Evolutionary conservation across 2,797 vertebrate species (phyloP), one percentile per base, ranked within the genome.

Genomic region (Rhincodon typus): DNA sequence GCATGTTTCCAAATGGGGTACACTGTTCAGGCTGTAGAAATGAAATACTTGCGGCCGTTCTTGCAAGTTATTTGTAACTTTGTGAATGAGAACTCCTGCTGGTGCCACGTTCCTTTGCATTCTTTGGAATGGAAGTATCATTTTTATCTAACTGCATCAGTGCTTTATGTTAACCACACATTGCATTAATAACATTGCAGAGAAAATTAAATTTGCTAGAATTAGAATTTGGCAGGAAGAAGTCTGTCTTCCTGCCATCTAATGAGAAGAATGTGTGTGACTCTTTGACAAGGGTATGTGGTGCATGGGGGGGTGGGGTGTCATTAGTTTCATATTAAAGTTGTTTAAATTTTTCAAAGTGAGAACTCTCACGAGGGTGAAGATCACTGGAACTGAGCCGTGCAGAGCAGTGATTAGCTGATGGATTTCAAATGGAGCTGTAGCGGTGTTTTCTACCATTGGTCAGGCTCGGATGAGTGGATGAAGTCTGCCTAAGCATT

Each of bases 111-210:
- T 93, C 42, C 34, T 77, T 53, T n/a, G 17, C 67, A 77, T 50
- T 77, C 46, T 74, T 77, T 95, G 94, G 94, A 95, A 95, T 50
- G 46, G 46, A 95, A 94, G 2, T 53, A 15, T 95, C 70, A 21
- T 95, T 77, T 57, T 53, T 95, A 19, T 50, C 69, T 77, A 34
- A 74, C 42, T 53, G 69, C 46, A 46, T 95, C 94, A 74, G 70
- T 95, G 69, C 46, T 95, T 95, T 57, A 74, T 53, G 46, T 19
- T 72, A n/a, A 72, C 94, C 70, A 23, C 94, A 95, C 53, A 53
- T 95, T 95, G 67, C 70, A 95, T 53, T 95, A 95, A 95, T 95
- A 77, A 93, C 50, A 53, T 95, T 46, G 6, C 46, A 74, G 69
- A 50, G 70, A 95, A 77, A 77, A 95, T 95, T 93, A 69, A 38